phyloP scores from a whole-genome alignment of 2,113 vertebrate genomes.

The Polyodon spathula region DNA sequence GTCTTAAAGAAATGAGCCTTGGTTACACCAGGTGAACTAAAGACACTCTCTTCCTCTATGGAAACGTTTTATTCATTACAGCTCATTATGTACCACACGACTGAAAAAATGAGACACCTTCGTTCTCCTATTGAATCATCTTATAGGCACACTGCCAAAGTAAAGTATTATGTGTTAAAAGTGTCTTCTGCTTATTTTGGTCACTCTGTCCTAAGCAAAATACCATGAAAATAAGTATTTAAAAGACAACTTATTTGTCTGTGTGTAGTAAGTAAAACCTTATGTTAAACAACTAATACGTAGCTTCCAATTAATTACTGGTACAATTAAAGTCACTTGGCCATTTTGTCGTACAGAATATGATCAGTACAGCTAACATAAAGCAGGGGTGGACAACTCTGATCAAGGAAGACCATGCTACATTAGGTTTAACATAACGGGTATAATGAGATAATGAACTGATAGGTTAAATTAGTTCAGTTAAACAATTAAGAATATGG shows the following conservation, averaged over 20 bases:
- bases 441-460: too few species aligned
- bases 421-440: too few species aligned
- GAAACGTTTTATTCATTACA: not conserved
- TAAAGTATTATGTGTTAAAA: slow-evolving; percentile 5
- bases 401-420: too few species aligned
- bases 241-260: not conserved
- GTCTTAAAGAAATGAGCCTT: not conserved
- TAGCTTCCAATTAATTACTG: too few species aligned
- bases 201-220: not conserved
- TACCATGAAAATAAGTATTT: not conserved
- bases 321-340: too few species aligned
- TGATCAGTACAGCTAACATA: too few species aligned
- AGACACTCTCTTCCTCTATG: not conserved
- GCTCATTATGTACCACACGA: not conserved
- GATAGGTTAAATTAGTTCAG: too few species aligned
- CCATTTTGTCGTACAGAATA: too few species aligned
- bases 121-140: not conserved
- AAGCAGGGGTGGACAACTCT: too few species aligned
- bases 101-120: slow-evolving; percentile 1
- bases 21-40: slow-evolving; percentile 2
- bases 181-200: not conserved
- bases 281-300: too few species aligned
- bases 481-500: too few species aligned
- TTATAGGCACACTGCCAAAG: not conserved
- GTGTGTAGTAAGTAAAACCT: not conserved